These are phyloP conservation scores for Drosophila sucinea DNA, from an alignment of 1,140 invertebrate species.

Conservation along the genomic window DNA sequence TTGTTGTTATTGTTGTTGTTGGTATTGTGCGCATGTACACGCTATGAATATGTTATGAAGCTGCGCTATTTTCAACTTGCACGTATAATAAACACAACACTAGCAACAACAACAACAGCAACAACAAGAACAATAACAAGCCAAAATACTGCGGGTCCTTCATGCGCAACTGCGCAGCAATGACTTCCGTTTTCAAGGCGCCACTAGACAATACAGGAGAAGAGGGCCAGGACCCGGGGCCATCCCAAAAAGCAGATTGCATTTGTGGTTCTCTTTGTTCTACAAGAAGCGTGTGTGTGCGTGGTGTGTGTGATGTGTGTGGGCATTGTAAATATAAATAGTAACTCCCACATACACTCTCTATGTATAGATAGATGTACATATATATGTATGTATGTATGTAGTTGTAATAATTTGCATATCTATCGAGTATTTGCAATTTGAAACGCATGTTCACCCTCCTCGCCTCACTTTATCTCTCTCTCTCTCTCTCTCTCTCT, in stretches of 20 bases:
- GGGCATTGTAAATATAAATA: conserved; percentile 60
- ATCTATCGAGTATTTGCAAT: conserved; percentile 37
- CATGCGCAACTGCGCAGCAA: conserved; percentile 69
- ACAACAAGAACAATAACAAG: conserved; percentile 34
- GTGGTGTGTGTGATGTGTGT: conserved; percentile 23
- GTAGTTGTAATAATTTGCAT: conserved; percentile 51
- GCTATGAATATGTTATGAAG: conserved; percentile 78
- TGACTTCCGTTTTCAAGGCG: conserved; percentile 65
- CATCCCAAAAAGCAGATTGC: conserved; percentile 59
- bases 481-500: conserved; percentile 18
- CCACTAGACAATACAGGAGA: conserved; percentile 30
- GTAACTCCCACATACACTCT: background rate
- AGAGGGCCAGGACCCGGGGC: background rate
- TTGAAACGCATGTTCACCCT: conserved; percentile 55
- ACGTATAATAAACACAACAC: conserved; percentile 54
- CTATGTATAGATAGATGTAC: conserved; percentile 5
- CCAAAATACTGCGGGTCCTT: conserved; percentile 48
- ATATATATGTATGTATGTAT: conserved; percentile 11
- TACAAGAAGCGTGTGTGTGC: background rate
- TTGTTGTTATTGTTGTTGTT: conserved; percentile 41
- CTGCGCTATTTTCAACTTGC: conserved; percentile 55
- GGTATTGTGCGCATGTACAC: conserved; percentile 61
- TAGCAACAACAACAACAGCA: conserved; percentile 29
- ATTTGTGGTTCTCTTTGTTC: conserved; percentile 68
- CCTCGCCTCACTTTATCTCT: conserved; percentile 16